These are phyloP conservation scores for Macrophya alboannulata DNA, from an alignment of 2,888 invertebrate species.

Conservation along the genomic window DNA sequence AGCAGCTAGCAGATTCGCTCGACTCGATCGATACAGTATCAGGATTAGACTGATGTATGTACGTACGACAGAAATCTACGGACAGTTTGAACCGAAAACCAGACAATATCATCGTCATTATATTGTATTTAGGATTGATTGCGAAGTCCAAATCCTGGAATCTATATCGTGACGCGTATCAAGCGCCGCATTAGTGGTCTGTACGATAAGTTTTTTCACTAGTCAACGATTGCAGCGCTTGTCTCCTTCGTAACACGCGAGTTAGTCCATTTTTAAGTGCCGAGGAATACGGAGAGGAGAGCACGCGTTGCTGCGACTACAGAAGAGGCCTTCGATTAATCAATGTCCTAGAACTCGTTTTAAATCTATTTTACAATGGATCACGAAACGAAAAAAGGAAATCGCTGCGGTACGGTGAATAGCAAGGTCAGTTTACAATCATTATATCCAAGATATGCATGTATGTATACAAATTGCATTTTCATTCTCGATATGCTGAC, in stretches of 20 bases:
- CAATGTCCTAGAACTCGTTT: neutral
- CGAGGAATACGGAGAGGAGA: conserved; percentile 21
- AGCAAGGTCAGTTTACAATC: conserved; percentile 43
- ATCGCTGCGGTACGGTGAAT: neutral
- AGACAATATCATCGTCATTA: neutral
- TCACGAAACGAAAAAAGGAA: neutral
- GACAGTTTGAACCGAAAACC: neutral
- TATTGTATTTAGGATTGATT: neutral
- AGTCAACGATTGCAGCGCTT: conserved; percentile 23
- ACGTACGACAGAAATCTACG: neutral
- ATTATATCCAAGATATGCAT: neutral
- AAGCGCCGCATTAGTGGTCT: neutral
- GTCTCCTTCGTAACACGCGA: conserved; percentile 18
- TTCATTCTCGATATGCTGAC: neutral
- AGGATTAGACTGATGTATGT: conserved; percentile 16
- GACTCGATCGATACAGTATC: neutral
- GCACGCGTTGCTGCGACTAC: neutral
- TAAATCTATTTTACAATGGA: neutral
- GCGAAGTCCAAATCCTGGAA: neutral
- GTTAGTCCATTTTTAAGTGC: conserved; percentile 24
- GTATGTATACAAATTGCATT: neutral
- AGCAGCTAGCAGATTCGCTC: neutral
- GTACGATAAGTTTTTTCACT: conserved; percentile 7
- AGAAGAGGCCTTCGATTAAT: neutral
- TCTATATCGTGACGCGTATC: neutral